A percentile compares a stretch with the other conserved stretches of the same genome.
Evolutionary conservation across 2,888 invertebrate genomes (phyloP).

Genomic region (Caenorhabditis becei): DNA sequence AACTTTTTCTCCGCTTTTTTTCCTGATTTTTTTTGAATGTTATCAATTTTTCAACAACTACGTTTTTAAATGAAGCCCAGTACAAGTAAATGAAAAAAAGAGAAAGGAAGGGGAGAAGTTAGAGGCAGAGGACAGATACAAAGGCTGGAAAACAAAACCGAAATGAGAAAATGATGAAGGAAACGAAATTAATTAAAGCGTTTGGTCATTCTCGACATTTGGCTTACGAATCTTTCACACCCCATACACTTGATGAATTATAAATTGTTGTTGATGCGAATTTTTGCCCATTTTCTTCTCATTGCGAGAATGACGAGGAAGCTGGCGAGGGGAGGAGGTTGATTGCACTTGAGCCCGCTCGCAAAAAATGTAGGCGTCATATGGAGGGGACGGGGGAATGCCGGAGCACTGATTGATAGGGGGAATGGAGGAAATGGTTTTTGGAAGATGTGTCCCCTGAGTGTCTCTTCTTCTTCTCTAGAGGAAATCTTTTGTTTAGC

Average conservation of each 20-base stretch:
- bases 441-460: constrained; percentile 43
- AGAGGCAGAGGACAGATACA: background rate
- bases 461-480: constrained; percentile 27
- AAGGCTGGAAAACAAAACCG: constrained; percentile 9
- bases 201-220: constrained; percentile 11
- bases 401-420: constrained; percentile 40
- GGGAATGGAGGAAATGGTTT: constrained; percentile 34
- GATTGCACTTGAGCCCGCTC: constrained; percentile 41
- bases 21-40: no score
- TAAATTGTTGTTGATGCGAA: constrained; percentile 40
- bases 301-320: constrained; percentile 1
- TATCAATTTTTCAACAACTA: no score
- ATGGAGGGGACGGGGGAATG: constrained; percentile 15
- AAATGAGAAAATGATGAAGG: constrained; percentile 1
- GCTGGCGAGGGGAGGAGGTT: constrained; percentile 22
- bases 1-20: no score
- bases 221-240: constrained; percentile 23
- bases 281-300: background rate
- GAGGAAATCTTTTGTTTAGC: constrained; percentile 18
- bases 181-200: constrained; percentile 31
- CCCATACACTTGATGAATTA: constrained; percentile 47
- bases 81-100: background rate
- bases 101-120: background rate
- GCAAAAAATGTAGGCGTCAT: constrained; percentile 22
- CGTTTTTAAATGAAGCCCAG: background rate